Evolutionary conservation across 2,888 invertebrate species (phyloP).

Genomic region (Machimus rusticus): DNA sequence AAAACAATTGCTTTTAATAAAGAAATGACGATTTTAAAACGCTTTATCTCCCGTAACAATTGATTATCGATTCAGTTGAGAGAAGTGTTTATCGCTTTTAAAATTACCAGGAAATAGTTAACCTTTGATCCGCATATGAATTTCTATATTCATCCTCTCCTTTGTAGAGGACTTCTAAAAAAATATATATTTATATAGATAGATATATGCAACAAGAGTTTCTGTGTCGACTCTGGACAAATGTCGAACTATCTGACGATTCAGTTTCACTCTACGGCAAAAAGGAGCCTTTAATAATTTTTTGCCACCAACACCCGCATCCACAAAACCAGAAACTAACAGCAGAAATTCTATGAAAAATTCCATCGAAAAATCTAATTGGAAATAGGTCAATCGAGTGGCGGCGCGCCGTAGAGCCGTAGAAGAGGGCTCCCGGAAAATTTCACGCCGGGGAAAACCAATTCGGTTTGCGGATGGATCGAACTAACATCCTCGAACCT

Average conservation of each 20-base stretch:
- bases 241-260: not conserved
- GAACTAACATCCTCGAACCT: not conserved
- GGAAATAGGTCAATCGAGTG: constrained; percentile 16
- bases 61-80: not conserved
- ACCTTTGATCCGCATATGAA: not conserved
- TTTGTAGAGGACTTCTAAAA: not conserved
- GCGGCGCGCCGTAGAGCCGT: not conserved
- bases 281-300: not conserved
- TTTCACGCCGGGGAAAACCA: not conserved
- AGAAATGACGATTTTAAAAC: not conserved
- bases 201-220: not conserved
- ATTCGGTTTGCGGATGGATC: not conserved
- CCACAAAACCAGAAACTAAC: not conserved
- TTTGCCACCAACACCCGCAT: not conserved
- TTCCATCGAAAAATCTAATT: constrained; percentile 25
- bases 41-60: not conserved
- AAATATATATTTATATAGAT: not conserved
- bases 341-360: constrained; percentile 6
- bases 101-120: not conserved
- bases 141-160: not conserved
- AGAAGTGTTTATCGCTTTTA: not conserved
- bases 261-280: not conserved
- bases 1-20: not conserved
- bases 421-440: not conserved
- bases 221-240: not conserved